Conservation (phyloP, 2,888 invertebrate species). For the Syrista parreyssii region DNA sequence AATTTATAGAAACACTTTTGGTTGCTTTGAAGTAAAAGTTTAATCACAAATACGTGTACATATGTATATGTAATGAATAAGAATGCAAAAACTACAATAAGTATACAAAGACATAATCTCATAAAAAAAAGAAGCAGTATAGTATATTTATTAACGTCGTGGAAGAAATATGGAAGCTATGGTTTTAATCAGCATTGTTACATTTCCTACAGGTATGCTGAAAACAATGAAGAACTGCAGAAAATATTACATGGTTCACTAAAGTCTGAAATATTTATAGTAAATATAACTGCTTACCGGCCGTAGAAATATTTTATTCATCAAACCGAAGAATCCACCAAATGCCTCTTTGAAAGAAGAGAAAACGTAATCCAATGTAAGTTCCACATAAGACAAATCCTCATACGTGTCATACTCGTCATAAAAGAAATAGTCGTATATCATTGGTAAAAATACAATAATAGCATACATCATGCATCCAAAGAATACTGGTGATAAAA, state of each 20-base stretch:
- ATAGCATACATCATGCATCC: slow-evolving; percentile 48
- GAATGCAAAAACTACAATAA: slow-evolving; percentile 2
- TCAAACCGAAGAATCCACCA: slow-evolving; percentile 42
- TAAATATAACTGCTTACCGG: slow-evolving; percentile 45
- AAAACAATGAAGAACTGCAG: slow-evolving; percentile 36
- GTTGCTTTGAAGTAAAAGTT: slow-evolving; percentile 21
- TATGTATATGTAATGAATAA: slow-evolving; percentile 8
- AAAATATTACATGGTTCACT: slow-evolving; percentile 10
- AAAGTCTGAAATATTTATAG: not conserved
- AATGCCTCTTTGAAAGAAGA: slow-evolving; percentile 56
- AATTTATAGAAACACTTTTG: not conserved
- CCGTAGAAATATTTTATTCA: slow-evolving; percentile 46
- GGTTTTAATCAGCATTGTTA: slow-evolving; percentile 32
- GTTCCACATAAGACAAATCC: slow-evolving; percentile 47
- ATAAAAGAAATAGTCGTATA: slow-evolving; percentile 52
- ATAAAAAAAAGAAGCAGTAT: slow-evolving; percentile 3
- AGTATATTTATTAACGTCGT: slow-evolving; percentile 10
- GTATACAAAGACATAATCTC: not conserved
- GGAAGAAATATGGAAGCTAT: slow-evolving; percentile 7
- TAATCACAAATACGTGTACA: slow-evolving; percentile 36
- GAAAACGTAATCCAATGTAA: slow-evolving; percentile 46
- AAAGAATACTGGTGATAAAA: slow-evolving; percentile 45
- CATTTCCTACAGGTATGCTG: slow-evolving; percentile 52
- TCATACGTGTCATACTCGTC: slow-evolving; percentile 50
- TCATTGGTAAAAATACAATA: slow-evolving; percentile 48